These are phyloP conservation scores for Felis chaus DNA, from an alignment of 2,113 vertebrate genomes.

Conservation along the genomic window DNA sequence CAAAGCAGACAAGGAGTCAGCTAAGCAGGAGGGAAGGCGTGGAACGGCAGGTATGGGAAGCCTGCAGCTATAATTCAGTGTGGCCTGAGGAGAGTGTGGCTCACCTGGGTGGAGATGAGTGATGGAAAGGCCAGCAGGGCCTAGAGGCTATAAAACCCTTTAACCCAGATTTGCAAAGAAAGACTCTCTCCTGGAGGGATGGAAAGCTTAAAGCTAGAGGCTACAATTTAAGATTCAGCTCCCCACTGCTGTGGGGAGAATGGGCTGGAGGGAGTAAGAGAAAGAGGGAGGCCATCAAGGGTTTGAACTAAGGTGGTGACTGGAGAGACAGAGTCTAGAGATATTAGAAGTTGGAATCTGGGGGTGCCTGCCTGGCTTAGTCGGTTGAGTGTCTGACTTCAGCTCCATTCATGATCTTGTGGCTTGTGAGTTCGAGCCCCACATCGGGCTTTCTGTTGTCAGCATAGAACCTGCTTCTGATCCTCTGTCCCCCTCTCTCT, in stretches of 20 bases:
- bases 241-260: not conserved
- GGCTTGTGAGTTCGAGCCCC: no score
- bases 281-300: not conserved
- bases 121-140: not conserved
- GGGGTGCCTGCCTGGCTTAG: no score
- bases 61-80: not conserved
- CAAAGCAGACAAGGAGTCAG: not conserved
- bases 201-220: not conserved
- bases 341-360: not conserved
- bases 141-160: not conserved
- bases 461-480: no score
- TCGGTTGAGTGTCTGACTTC: no score
- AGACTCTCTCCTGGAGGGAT: not conserved
- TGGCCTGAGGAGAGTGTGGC: not conserved
- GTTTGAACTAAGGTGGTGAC: not conserved
- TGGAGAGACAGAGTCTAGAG: not conserved
- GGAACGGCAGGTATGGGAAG: not conserved
- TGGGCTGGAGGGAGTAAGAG: not conserved
- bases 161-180: not conserved
- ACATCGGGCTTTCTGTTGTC: no score
- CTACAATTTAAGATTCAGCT: not conserved
- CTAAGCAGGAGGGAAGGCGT: no score
- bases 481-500: no score
- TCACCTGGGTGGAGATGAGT: not conserved
- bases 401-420: no score